Conservation (phyloP, 2,113 vertebrate species). For the Hirundichthys speculiger region DNA sequence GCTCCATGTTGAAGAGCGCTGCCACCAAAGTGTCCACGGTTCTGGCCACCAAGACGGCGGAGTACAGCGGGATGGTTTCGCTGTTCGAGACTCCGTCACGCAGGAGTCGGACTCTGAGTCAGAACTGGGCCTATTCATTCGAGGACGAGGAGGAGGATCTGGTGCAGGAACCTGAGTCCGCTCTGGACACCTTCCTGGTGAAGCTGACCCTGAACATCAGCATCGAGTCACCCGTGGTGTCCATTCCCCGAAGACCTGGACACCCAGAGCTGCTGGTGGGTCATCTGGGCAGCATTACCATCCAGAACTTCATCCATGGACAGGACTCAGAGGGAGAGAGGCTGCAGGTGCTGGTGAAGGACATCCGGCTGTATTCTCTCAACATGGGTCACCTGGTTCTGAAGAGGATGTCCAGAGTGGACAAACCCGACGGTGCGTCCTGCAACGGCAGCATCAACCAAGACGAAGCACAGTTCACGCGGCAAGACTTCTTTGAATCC, state of each 20-base stretch:
- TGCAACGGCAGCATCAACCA: slow-evolving; percentile 59
- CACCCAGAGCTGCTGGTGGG: slow-evolving; percentile 93
- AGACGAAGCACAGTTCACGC: slow-evolving; percentile 90
- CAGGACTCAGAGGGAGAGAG: slow-evolving; percentile 87
- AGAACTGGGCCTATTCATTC: slow-evolving; percentile 71
- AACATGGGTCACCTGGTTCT: slow-evolving; percentile 84
- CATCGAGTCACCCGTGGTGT: slow-evolving; percentile 95
- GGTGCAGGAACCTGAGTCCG: slow-evolving; percentile 65
- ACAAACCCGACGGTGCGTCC: slow-evolving; percentile 34
- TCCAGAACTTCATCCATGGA: slow-evolving; percentile 90
- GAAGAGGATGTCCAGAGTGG: slow-evolving; percentile 57
- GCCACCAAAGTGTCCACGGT: slow-evolving; percentile 95
- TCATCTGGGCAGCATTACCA: slow-evolving; percentile 93
- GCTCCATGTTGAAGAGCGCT: slow-evolving; percentile 92
- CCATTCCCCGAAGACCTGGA: slow-evolving; percentile 92
- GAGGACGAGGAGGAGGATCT: slow-evolving; percentile 82
- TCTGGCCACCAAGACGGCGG: slow-evolving; percentile 92
- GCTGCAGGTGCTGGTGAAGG: slow-evolving; percentile 92
- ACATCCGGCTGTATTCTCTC: slow-evolving; percentile 95
- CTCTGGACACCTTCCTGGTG: slow-evolving; percentile 83
- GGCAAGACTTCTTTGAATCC: slow-evolving; percentile 94
- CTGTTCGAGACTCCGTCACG: slow-evolving; percentile 88
- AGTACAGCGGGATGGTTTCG: slow-evolving; percentile 96
- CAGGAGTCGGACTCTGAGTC: slow-evolving; percentile 79
- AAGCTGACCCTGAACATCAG: slow-evolving; percentile 93